Evolutionary conservation across 2,113 vertebrate genomes (phyloP).

Genomic region (Petromus typicus): DNA sequence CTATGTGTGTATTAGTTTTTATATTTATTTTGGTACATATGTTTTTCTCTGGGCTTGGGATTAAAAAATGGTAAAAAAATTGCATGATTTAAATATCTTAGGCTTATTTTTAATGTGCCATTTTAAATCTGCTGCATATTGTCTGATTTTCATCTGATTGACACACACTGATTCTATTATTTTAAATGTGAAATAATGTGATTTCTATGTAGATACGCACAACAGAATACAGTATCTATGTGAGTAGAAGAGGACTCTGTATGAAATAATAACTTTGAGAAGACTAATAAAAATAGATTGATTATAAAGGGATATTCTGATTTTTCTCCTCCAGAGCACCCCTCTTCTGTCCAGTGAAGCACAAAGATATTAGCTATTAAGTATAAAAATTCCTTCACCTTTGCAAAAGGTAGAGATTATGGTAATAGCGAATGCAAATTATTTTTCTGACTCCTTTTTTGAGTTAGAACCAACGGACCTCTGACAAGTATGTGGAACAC

Average conservation of each 20-base stretch:
- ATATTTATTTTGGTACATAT: background rate
- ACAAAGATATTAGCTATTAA: background rate
- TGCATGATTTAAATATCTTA: background rate
- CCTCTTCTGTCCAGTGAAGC: background rate
- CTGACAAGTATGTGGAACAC: background rate
- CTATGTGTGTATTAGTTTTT: background rate
- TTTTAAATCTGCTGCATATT: background rate
- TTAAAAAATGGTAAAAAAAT: background rate
- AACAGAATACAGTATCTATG: background rate
- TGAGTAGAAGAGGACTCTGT: background rate
- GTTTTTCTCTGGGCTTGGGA: background rate
- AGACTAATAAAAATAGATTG: background rate
- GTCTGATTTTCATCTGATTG: background rate
- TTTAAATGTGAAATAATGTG: background rate
- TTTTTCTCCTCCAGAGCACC: background rate
- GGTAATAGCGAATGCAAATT: background rate
- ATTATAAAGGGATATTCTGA: background rate
- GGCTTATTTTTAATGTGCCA: background rate
- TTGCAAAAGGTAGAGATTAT: background rate
- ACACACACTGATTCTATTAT: background rate
- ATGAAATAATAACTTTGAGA: background rate
- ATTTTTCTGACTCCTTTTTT: background rate
- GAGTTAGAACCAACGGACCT: background rate
- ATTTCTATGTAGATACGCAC: background rate
- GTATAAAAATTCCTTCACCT: background rate